Evolutionary conservation across 2,113 vertebrate species (phyloP).

Genomic region (Vidua macroura): DNA sequence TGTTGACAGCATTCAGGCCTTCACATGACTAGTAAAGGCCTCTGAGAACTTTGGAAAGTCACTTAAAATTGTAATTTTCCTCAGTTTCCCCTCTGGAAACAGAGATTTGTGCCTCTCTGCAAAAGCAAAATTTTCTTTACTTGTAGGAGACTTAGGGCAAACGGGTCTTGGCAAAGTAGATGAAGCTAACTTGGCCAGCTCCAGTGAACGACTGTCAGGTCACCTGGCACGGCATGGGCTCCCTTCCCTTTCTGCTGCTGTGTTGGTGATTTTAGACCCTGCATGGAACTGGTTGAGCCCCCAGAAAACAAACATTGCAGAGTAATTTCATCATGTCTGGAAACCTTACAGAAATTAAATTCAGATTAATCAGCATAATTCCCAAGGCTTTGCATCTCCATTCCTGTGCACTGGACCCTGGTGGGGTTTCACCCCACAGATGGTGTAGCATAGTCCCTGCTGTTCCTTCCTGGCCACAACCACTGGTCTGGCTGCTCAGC

Average conservation of each 20-base stretch:
- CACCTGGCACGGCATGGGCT: background rate
- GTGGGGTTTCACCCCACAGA: background rate
- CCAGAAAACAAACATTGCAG: background rate
- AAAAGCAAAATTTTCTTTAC: background rate
- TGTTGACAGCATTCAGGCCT: background rate
- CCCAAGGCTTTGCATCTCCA: background rate
- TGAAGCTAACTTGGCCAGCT: background rate
- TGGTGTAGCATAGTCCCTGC: background rate
- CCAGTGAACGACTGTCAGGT: background rate
- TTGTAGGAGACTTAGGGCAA: background rate
- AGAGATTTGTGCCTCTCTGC: background rate
- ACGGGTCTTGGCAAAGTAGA: background rate
- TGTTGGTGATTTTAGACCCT: background rate
- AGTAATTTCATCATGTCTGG: background rate
- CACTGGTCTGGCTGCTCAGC: background rate
- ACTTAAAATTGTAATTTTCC: background rate
- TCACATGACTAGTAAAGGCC: background rate
- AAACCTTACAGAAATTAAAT: background rate
- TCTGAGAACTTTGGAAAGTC: background rate
- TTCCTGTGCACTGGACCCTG: background rate
- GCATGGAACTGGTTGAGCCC: background rate
- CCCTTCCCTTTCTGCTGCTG: background rate
- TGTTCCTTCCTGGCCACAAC: background rate
- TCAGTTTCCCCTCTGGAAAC: background rate
- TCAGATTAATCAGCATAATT: rapidly evolving